These are phyloP conservation scores for Brachyalestes nurse DNA, from an alignment of 2,797 vertebrate genomes.

Conservation along the genomic window DNA sequence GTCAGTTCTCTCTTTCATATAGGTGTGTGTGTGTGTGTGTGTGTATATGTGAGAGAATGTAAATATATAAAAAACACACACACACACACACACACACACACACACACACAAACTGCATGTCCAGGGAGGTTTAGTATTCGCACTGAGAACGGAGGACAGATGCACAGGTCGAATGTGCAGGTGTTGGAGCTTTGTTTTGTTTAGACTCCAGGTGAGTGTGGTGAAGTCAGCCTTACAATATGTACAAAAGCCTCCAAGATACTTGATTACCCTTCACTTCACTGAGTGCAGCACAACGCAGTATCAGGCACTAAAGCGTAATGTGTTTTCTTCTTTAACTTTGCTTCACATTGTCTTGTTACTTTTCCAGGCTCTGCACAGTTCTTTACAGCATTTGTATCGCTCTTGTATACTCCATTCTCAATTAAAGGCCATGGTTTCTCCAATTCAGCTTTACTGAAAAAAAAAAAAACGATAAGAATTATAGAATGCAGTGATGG, in stretches of 20 bases:
- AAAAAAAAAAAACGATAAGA: not conserved
- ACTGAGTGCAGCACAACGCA: slow-evolving; percentile 46
- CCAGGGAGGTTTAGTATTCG: slow-evolving; percentile 42
- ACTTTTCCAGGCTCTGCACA: not conserved
- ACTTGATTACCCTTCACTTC: slow-evolving; percentile 69
- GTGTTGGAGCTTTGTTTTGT: slow-evolving; percentile 41
- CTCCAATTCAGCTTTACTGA: not conserved
- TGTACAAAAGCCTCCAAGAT: slow-evolving; percentile 49
- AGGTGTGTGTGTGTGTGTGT: too few species aligned
- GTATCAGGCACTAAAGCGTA: slow-evolving; percentile 18
- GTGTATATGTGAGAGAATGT: too few species aligned
- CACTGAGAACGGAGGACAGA: slow-evolving; percentile 27
- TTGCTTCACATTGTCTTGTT: slow-evolving; percentile 42
- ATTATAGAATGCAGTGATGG: not conserved
- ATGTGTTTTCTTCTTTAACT: slow-evolving; percentile 28
- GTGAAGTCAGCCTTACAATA: slow-evolving; percentile 61
- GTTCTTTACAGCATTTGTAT: not conserved
- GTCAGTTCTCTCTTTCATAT: too few species aligned
- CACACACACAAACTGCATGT: not conserved
- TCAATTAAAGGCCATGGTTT: slow-evolving; percentile 2
- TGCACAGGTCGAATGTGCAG: slow-evolving; percentile 47
- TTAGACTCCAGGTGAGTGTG: slow-evolving; percentile 66
- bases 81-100: too few species aligned
- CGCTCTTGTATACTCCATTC: not conserved
- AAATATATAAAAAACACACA: too few species aligned